Percentiles rank a stretch among this genome's conserved stretches.
Evolutionary conservation across 2,113 vertebrate species (phyloP).

Genomic region (Xenopus laevis): DNA sequence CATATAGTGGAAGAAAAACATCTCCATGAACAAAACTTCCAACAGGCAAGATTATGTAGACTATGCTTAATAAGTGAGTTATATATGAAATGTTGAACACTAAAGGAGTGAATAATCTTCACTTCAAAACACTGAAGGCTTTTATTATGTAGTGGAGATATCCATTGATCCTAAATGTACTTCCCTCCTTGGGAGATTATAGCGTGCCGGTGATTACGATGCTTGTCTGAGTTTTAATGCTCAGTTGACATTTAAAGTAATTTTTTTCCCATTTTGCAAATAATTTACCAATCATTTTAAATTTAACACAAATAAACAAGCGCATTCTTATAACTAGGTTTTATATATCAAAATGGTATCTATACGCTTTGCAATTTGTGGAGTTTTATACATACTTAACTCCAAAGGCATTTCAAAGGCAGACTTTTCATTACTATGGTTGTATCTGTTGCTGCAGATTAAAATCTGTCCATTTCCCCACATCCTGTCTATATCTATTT

Average conservation of each 20-base stretch:
- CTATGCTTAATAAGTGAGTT: constrained; percentile 41
- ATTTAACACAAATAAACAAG: constrained; percentile 33
- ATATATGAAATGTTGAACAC: constrained; percentile 36
- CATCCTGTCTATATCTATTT: constrained; percentile 41
- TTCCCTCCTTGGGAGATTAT: constrained; percentile 28
- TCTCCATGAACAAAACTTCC: constrained; percentile 33
- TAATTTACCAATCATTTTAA: constrained; percentile 27
- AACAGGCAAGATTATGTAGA: constrained; percentile 25
- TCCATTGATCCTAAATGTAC: constrained; percentile 24
- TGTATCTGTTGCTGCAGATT: constrained; percentile 36
- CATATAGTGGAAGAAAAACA: constrained; percentile 5
- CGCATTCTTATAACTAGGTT: constrained; percentile 23
- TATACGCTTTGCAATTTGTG: constrained; percentile 29
- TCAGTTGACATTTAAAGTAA: constrained; percentile 39
- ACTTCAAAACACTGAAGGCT: constrained; percentile 35
- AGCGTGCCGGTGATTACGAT: constrained; percentile 7
- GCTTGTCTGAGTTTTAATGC: constrained; percentile 29
- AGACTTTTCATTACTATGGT: constrained; percentile 17
- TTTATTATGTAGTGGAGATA: constrained; percentile 22
- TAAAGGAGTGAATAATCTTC: constrained; percentile 37
- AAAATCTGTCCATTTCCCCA: constrained; percentile 43
- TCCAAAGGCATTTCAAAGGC: constrained; percentile 44
- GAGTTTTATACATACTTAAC: constrained; percentile 32
- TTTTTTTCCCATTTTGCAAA: constrained; percentile 36
- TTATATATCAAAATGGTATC: constrained; percentile 46